Evolutionary conservation across 1,140 invertebrate genomes (phyloP).

Genomic region (Euglossa dilemma): DNA sequence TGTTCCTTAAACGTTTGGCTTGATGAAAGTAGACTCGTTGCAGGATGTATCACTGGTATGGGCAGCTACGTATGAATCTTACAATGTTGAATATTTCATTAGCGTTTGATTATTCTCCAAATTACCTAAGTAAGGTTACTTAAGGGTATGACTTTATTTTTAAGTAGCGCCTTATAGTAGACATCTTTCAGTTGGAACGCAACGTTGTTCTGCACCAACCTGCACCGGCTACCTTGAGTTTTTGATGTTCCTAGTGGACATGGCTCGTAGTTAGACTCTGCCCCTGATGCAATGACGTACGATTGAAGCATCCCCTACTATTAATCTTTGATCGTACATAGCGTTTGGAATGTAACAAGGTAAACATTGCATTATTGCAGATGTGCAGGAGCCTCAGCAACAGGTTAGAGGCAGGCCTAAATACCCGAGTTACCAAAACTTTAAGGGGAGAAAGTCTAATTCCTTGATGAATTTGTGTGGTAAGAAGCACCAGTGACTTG

Average conservation of each 20-base stretch:
- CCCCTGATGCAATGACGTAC: constrained; percentile 60
- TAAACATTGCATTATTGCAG: constrained; percentile 84
- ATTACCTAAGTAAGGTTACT: constrained; percentile 56
- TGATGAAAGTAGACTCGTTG: constrained; percentile 69
- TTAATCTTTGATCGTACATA: constrained; percentile 68
- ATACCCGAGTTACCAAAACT: constrained; percentile 92
- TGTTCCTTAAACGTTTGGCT: constrained; percentile 71
- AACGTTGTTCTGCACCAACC: constrained; percentile 77
- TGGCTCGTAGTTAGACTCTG: constrained; percentile 74
- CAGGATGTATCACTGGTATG: constrained; percentile 72
- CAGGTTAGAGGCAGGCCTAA: constrained; percentile 90
- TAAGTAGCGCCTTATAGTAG: constrained; percentile 73
- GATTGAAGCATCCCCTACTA: constrained; percentile 67
- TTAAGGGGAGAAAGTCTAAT: constrained; percentile 94
- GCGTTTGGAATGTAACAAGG: constrained; percentile 80
- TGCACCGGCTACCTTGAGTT: constrained; percentile 75
- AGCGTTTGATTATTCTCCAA: constrained; percentile 63
- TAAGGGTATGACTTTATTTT: constrained; percentile 63
- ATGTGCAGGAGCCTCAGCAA: constrained; percentile 87
- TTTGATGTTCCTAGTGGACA: constrained; percentile 67
- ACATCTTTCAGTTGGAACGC: constrained; percentile 76
- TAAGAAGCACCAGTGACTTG: constrained; percentile 86
- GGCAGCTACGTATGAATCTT: constrained; percentile 62
- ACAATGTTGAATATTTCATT: constrained; percentile 65
- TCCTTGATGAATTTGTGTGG: constrained; percentile 96